Base-by-base conservation (phyloP, 2,888 invertebrate genomes). In the Koerneria pararmatus region DNA sequence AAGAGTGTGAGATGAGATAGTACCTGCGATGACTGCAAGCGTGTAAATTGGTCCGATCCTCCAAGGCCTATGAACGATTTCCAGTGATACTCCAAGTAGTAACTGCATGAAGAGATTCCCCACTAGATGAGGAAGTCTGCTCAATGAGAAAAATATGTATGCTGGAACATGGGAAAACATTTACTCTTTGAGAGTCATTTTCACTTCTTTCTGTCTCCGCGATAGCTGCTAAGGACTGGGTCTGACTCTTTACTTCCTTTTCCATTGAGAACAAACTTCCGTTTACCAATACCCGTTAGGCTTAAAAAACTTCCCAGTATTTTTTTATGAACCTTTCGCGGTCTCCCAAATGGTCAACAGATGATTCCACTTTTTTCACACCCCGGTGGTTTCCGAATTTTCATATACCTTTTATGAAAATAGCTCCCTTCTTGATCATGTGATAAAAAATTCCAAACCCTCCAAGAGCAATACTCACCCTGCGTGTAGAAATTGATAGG, bases 91-190 rank as follows among this genome's bases (percentile, higher is more conserved):
- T 0, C 97, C 97, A 66, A 98, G 88, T 84, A 95, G 87, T 66
- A 97, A 87, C 85, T 98, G 95, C 70, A 95, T 92, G 63, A 93
- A 85, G 27, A 95, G 86, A 85, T 98, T 97, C 79, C 92, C 91
- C 69, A 91, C 86, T 41, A 98, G 87, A 84, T 98, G 97, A 51
- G 70, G 64, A 32, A 78, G 71, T 3, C 77, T 74, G 64, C 29
- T n/a, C n/a, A 63, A 37, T 31, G 19, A 49, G 11, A 22, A 31
- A 48, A 19, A 1, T 49, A n/a, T 61, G 3, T 35, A 24, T 6
- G 2, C 35, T 19, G 35, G 22, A 19, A 1, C 46, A n/a, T 15
- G 46, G 46, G 19, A 46, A 46, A 46, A 15, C 46, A 46, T 15
- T 46, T 15, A 15, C 19, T 46, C 19, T 46, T 46, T 46, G 15